Percentiles rank a stretch among this genome's conserved stretches.
Evolutionary conservation across 2,113 vertebrate species (phyloP).

Genomic region (Cyprinodon brontotheroides): DNA sequence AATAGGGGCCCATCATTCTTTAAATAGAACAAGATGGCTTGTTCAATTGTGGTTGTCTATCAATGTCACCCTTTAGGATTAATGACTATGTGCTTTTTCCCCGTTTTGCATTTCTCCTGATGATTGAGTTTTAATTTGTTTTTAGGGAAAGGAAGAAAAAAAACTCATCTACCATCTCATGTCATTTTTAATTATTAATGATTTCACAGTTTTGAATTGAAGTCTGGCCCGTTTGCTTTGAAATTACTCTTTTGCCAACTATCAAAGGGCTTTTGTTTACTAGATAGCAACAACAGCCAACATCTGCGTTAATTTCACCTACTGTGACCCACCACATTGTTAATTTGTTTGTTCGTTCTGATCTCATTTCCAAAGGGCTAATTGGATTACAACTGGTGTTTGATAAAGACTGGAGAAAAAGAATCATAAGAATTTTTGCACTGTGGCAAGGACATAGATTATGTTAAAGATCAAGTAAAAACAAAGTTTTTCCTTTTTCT

Average conservation of each 20-base stretch:
- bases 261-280: slow-evolving; percentile 70
- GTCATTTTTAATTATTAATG: slow-evolving; percentile 68
- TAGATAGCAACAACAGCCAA: slow-evolving; percentile 62
- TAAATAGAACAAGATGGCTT: slow-evolving; percentile 71
- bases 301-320: slow-evolving; percentile 63
- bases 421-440: slow-evolving; percentile 1
- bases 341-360: slow-evolving; percentile 57
- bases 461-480: not conserved
- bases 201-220: slow-evolving; percentile 60
- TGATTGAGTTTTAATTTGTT: slow-evolving; percentile 76
- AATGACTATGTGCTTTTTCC: slow-evolving; percentile 53
- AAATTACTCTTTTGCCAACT: slow-evolving; percentile 43
- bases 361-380: slow-evolving; percentile 55
- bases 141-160: slow-evolving; percentile 54
- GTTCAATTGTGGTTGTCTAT: slow-evolving; percentile 80
- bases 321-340: slow-evolving; percentile 60
- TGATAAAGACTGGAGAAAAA: slow-evolving; percentile 39
- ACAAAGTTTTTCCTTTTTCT: not conserved
- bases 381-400: slow-evolving; percentile 57
- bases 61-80: slow-evolving; percentile 72
- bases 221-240: slow-evolving; percentile 67
- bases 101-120: slow-evolving; percentile 42
- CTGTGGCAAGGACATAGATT: slow-evolving; percentile 3
- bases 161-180: slow-evolving; percentile 32
- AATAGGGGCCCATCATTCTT: slow-evolving; percentile 67